A percentile compares a stretch with the other conserved stretches of the same genome.
phyloP scores from a whole-genome alignment of 2,113 vertebrate species.

The Archilochus colubris region DNA sequence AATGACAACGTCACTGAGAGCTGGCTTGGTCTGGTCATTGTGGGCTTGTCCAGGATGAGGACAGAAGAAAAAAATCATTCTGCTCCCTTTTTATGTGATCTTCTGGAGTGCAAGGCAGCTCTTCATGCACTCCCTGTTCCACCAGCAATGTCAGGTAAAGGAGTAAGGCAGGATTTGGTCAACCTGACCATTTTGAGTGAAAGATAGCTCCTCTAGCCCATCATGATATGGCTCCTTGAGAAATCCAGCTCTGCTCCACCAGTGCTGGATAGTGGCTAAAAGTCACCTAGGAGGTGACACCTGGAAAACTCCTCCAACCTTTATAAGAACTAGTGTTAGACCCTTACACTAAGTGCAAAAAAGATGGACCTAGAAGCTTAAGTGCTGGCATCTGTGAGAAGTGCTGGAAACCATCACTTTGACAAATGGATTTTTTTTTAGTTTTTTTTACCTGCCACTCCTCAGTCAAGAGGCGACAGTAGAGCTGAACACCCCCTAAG shows the following conservation, averaged over 20 bases:
- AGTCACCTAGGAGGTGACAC: background rate
- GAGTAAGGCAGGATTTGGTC: background rate
- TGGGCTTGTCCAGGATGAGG: background rate
- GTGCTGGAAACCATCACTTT: background rate
- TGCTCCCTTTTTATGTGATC: background rate
- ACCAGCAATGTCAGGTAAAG: background rate
- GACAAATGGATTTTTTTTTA: background rate
- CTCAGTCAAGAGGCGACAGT: background rate
- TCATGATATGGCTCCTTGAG: background rate
- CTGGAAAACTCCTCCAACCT: background rate
- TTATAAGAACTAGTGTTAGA: background rate
- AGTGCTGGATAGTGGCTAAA: background rate
- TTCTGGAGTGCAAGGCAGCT: background rate
- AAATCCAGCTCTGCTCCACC: background rate
- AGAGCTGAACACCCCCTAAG: background rate
- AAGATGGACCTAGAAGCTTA: background rate
- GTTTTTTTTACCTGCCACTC: background rate
- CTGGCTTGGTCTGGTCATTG: background rate
- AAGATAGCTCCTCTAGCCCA: background rate
- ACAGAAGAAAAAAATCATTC: background rate
- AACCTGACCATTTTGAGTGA: background rate
- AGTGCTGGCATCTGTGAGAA: background rate
- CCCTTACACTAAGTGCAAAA: background rate
- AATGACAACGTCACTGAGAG: background rate
- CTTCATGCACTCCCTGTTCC: accelerated